Evolutionary conservation across 2,797 vertebrate species (phyloP).

Genomic region (Labeo calbasu): DNA sequence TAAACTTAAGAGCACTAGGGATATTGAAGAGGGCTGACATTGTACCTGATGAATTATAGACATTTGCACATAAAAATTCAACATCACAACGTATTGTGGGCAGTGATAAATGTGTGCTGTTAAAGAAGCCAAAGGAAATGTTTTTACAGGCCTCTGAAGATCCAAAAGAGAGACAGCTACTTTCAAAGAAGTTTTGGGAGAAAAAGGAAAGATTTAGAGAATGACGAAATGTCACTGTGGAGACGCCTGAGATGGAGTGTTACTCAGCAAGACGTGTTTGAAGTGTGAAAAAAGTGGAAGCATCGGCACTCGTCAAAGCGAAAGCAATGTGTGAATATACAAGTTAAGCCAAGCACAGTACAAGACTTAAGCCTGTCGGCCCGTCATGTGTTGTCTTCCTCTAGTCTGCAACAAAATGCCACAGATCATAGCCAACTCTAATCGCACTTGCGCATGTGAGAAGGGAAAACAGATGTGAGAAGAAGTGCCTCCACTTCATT

Average conservation of each 20-base stretch:
- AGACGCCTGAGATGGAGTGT: conserved; percentile 18
- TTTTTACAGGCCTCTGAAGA: conserved; percentile 39
- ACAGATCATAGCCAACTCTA: conserved; percentile 1
- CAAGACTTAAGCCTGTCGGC: neutral
- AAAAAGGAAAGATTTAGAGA: conserved; percentile 29
- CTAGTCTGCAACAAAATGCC: neutral
- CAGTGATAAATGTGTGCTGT: conserved; percentile 55
- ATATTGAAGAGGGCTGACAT: conserved; percentile 49
- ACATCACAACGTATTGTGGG: conserved; percentile 34
- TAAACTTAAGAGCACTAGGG: conserved; percentile 48
- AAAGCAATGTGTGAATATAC: conserved; percentile 26
- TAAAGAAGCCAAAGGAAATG: conserved; percentile 39
- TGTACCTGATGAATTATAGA: conserved; percentile 48
- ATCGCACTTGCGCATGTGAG: neutral
- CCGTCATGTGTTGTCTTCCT: neutral
- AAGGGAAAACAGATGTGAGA: neutral
- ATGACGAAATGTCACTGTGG: conserved; percentile 10
- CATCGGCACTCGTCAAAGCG: neutral
- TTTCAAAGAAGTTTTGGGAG: conserved; percentile 38
- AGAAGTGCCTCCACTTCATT: too few species aligned
- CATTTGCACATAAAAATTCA: conserved; percentile 46
- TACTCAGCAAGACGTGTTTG: conserved; percentile 5
- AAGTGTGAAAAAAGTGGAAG: neutral
- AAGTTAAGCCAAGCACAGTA: neutral
- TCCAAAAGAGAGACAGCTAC: conserved; percentile 39